Base-by-base conservation (phyloP, 2,888 invertebrate species). In the Xylota sylvarum region DNA sequence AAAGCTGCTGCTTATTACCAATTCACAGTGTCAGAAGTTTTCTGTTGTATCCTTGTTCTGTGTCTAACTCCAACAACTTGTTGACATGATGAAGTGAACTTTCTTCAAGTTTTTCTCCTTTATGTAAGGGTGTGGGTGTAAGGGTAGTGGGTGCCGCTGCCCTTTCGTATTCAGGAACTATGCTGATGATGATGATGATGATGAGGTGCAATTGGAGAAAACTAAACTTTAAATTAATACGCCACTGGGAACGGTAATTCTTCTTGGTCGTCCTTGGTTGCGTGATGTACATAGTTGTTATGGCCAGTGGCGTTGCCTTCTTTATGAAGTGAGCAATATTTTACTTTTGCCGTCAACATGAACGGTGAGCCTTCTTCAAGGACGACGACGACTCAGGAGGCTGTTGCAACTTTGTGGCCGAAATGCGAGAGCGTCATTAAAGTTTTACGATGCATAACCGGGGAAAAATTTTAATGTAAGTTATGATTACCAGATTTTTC, bases 1-100 rank as follows among this genome's bases (percentile, higher is more conserved):
- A 64, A 76, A 65, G 69, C 60, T 70, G 56, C 52, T 77, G 52
- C 72, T 56, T 76, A 76, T 85, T 77, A 81, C 58, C 76, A 81
- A 77, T 85, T 85, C 76, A 60, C 58, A 67, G 72, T 72, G 81
- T 67, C 70, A 65, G 60, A 85, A 85, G 72, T 77, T 83, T 77
- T 14, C 72, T 56, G 40, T 55, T 85, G 56, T 67, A 73, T 73
- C 76, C 81, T 76, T 81, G 74, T 70, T 46, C 30, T 35, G 64
- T 43, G 48, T 40, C 62, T 32, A 46, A 17, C 43, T 74, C n/a
- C 40, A 56, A 23, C 60, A 85, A 81, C 85, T 85, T 85, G 85
- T 85, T 81, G 85, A 85, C 85, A 81, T 80, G 74, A 85, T 80
- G 76, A 81, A 81, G 85, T 81, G 85, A 85, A 85, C 85, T 85